Percentiles rank a stretch among this genome's conserved stretches.
phyloP scores from a whole-genome alignment of 2,888 invertebrate species.

The Drosophila eohydei region DNA sequence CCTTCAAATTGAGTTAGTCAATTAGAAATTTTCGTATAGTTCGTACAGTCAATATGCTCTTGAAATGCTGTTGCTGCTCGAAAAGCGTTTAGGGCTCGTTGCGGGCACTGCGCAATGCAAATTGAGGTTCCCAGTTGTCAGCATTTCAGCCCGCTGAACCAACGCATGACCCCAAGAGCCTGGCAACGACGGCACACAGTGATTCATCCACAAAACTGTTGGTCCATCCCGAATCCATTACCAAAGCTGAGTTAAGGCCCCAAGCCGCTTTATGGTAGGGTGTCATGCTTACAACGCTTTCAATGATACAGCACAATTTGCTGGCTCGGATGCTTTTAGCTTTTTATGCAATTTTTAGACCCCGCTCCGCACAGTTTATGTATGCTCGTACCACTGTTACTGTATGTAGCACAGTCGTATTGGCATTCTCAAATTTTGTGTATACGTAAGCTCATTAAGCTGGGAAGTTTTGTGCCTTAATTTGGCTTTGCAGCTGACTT shows the following conservation, averaged over 20 bases:
- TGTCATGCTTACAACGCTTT: constrained; percentile 58
- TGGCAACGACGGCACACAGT: constrained; percentile 37
- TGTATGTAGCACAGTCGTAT: constrained; percentile 25
- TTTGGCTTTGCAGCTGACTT: constrained; percentile 59
- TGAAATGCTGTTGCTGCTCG: constrained; percentile 32
- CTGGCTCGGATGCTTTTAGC: constrained; percentile 40
- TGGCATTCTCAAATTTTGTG: constrained; percentile 34
- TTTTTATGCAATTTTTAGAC: constrained; percentile 33
- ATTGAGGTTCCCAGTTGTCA: constrained; percentile 52
- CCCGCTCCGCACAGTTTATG: neutral
- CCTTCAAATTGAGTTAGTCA: constrained; percentile 74
- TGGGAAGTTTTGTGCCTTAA: constrained; percentile 55
- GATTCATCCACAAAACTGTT: constrained; percentile 37
- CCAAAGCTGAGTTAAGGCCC: constrained; percentile 30
- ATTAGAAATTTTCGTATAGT: constrained; percentile 70
- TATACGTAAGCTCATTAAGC: constrained; percentile 71
- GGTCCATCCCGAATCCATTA: constrained; percentile 28
- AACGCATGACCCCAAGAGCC: constrained; percentile 25
- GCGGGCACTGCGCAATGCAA: constrained; percentile 45
- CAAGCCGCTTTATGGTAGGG: constrained; percentile 36
- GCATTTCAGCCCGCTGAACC: constrained; percentile 33
- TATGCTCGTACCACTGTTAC: neutral
- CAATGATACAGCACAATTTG: constrained; percentile 61
- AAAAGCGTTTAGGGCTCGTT: constrained; percentile 29
- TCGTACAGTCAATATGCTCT: constrained; percentile 63